A percentile compares a stretch with the other conserved stretches of the same genome.
Conservation (phyloP, 2,888 invertebrate species). For the Hydrotaea cyrtoneurina region DNA sequence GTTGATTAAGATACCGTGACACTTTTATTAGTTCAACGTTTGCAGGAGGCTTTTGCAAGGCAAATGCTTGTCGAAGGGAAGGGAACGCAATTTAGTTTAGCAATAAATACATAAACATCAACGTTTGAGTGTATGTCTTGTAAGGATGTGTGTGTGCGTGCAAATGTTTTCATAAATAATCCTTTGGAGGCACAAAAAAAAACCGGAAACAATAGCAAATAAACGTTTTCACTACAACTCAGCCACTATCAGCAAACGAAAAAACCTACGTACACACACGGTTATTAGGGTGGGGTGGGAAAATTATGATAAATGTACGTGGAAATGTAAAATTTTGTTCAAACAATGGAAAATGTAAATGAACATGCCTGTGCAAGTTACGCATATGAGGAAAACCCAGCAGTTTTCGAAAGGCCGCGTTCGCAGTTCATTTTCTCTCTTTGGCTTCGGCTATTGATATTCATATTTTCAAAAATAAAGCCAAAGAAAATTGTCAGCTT, state of each 20-base stretch:
- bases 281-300: neutral
- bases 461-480: too few relatives aligned
- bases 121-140: neutral
- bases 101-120: constrained; percentile 7
- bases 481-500: too few relatives aligned
- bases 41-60: neutral
- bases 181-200: neutral
- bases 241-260: neutral
- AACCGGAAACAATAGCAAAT: neutral
- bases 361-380: too few relatives aligned
- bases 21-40: constrained; percentile 38
- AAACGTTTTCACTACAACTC: neutral
- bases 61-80: neutral
- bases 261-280: neutral
- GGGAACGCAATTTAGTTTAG: neutral
- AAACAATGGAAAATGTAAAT: too few relatives aligned
- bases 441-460: too few relatives aligned
- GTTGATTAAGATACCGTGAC: constrained; percentile 26
- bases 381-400: too few relatives aligned
- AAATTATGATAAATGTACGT: too few relatives aligned
- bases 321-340: too few relatives aligned
- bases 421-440: too few relatives aligned
- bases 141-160: neutral
- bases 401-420: too few relatives aligned
- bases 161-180: neutral